Base-by-base conservation (phyloP, 2,888 invertebrate species). In the Automeris io region DNA sequence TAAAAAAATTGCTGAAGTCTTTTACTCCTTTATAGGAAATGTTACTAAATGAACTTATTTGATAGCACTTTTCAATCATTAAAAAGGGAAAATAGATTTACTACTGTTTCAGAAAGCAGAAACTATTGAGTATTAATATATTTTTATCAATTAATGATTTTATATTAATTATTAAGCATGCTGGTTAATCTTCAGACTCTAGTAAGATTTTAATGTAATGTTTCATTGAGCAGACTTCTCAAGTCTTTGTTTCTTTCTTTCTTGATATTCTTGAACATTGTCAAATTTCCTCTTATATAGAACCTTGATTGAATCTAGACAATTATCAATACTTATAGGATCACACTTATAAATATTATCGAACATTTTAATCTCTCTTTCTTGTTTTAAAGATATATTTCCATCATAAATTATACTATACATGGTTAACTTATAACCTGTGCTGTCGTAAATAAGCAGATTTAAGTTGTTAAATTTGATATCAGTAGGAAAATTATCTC, bases 201-300 rank as follows among this genome's bases (percentile, higher is more conserved):
- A 9, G 36, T 24, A 31, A 24, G 41, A 42, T 32, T 12, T 33
- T 6, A 31, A 38, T 24, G 34, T 29, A 45, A 39, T 47, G 40
- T 18, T 58, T 64, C 59, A 66, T 59, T 70, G 44, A 37, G 40
- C 43, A 39, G 45, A 61, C 59, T 88, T 87, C 58, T 90, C 90
- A 44, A 93, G 74, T 55, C 94, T 88, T 51, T 88, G 87, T 59
- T 90, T 93, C 67, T 95, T 95, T 48, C 91, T 89, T 68, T 92
- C 91, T 60, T 92, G 89, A 74, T 94, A 95, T 55, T 93, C 93
- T 64, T 91, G 91, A 5, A 94, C 90, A 87, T 93, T 94, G 68
- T 95, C 93, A 81, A 89, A 94, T 59, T 91, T 93, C 54, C 92
- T 90, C 71, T 94, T 95, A 57, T 92, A 94, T 54, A 93, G 88